Percentiles rank a stretch among this genome's conserved stretches.
phyloP scores from a whole-genome alignment of 2,113 vertebrate genomes.

The Anoura caudifer region DNA sequence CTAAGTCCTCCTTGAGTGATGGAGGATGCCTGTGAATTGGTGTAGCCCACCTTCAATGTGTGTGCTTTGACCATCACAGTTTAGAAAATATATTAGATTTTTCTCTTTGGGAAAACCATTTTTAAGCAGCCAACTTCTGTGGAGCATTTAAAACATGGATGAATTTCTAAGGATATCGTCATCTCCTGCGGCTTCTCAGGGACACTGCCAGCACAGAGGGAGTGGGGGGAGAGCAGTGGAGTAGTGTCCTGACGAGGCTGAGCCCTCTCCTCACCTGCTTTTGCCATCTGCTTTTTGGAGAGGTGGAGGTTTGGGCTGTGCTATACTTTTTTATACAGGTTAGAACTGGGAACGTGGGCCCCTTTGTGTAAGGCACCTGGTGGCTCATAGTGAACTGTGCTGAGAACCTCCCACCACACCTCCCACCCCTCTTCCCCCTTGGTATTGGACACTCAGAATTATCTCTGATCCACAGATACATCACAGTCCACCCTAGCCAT shows the following conservation, averaged over 20 bases:
- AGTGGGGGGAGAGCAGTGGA: fast-evolving
- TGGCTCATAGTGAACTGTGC: background rate
- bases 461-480: background rate
- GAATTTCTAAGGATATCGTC: background rate
- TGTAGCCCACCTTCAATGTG: background rate
- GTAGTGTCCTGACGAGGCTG: background rate
- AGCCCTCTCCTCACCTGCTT: background rate
- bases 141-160: background rate
- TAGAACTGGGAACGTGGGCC: background rate
- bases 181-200: background rate
- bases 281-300: background rate
- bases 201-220: too few relatives aligned
- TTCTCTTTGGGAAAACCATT: background rate
- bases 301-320: background rate
- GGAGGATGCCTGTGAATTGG: fast-evolving
- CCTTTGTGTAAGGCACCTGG: background rate
- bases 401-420: fast-evolving
- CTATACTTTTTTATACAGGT: background rate
- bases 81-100: background rate
- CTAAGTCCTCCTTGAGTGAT: background rate
- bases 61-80: background rate
- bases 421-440: background rate
- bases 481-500: background rate
- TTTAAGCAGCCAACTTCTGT: background rate
- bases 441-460: fast-evolving